Conservation (phyloP, 1,140 invertebrate species). For the Drosophila navojoa region DNA sequence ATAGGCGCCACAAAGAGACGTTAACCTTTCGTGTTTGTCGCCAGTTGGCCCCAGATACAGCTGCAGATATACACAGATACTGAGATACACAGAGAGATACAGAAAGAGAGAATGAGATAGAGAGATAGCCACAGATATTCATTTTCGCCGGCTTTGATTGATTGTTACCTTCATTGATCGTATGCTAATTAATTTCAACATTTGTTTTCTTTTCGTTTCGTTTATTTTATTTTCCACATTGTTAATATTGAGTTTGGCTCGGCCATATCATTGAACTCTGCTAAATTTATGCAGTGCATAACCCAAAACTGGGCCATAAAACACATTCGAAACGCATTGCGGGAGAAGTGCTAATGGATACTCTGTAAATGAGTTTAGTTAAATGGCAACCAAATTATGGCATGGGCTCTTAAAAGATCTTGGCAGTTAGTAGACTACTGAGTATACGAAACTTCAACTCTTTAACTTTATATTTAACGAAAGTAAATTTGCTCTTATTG, state of each 20-base stretch:
- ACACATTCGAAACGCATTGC: background rate
- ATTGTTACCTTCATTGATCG: slow-evolving; percentile 3
- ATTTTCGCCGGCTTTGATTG: slow-evolving; percentile 14
- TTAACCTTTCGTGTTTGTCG: slow-evolving; percentile 49
- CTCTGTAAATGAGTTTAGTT: background rate
- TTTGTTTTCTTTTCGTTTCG: slow-evolving; percentile 10
- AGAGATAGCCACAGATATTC: slow-evolving; percentile 1
- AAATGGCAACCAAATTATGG: background rate
- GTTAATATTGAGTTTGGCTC: slow-evolving; percentile 5
- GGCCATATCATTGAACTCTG: slow-evolving; percentile 26
- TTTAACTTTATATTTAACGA: no score
- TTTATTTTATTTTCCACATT: background rate
- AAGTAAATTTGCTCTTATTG: no score
- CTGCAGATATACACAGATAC: background rate
- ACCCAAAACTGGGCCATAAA: slow-evolving; percentile 4
- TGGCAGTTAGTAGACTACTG: background rate
- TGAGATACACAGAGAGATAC: background rate
- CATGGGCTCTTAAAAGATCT: background rate
- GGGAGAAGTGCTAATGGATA: background rate
- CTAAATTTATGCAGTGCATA: slow-evolving; percentile 4
- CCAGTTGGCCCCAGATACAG: slow-evolving; percentile 15
- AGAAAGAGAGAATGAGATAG: slow-evolving; percentile 6
- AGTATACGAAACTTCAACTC: background rate
- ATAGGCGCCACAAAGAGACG: slow-evolving; percentile 50
- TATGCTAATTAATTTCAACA: slow-evolving; percentile 29